Evolutionary conservation across 2,888 invertebrate genomes (phyloP).

Genomic region (Stenichneumon culpator): DNA sequence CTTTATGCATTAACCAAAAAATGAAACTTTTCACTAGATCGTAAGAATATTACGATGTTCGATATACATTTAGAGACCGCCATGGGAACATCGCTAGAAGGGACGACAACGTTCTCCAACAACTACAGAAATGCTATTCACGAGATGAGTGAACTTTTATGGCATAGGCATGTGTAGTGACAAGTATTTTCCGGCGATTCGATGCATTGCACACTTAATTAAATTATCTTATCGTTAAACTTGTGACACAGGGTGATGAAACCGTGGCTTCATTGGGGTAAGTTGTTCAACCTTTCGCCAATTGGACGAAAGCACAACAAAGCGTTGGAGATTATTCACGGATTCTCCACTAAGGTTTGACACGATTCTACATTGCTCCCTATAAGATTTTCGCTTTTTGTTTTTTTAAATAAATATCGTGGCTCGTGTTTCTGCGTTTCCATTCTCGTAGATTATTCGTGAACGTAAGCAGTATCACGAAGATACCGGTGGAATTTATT

Average conservation of each 20-base stretch:
- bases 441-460: too few species aligned
- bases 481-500: too few species aligned
- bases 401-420: slow-evolving; percentile 6
- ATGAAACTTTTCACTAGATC: background rate
- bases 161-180: slow-evolving; percentile 52
- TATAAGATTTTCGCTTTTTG: too few species aligned
- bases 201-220: background rate
- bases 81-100: slow-evolving; percentile 66
- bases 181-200: background rate
- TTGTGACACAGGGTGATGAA: slow-evolving; percentile 49
- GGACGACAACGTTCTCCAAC: slow-evolving; percentile 21
- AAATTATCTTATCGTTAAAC: too few species aligned
- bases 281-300: slow-evolving; percentile 49
- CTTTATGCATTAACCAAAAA: too few species aligned
- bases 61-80: slow-evolving; percentile 60
- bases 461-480: too few species aligned
- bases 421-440: too few species aligned
- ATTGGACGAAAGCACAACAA: background rate
- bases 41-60: background rate
- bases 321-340: slow-evolving; percentile 59
- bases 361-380: background rate
- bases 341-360: slow-evolving; percentile 63
- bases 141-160: slow-evolving; percentile 53
- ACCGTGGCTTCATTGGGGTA: slow-evolving; percentile 61
- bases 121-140: slow-evolving; percentile 60